Evolutionary conservation across 23 tunicate genomes (phyloP), one percentile per base, ranked within the genome.

Genomic region (Phallusia fumigata): DNA sequence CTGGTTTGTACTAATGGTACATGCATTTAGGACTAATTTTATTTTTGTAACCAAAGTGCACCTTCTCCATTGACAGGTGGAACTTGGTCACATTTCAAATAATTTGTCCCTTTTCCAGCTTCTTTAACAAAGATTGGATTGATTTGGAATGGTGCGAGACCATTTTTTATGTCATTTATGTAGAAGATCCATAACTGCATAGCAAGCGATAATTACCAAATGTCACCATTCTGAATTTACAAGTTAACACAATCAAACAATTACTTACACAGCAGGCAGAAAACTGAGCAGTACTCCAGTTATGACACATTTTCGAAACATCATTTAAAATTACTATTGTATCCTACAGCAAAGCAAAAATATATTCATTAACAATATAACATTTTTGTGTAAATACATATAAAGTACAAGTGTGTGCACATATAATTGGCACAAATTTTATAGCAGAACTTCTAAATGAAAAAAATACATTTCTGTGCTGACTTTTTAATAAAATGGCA

Each of bases 101-200:
- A 85, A 86, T 89, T 83, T 94, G 85, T 89, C 16, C 86, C 90
- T 12, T 45, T 45, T 13, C 77, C 64, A 18, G 82, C 18, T 24
- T 74, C 78, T 0, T 83, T 82, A 10, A 32, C 33, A 64, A 76
- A 94, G 0, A 34, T 44, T 21, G 75, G 83, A 76, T 87, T 79
- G n/a, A 94, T 94, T 83, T 94, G 90, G 50, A 94, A 94, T 11
- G 98, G 98, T 28, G 98, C 81, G 26, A 78, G 82, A 28, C 94
- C 94, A 83, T 94, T 94, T 65, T 53, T 65, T 19, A 84, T 32
- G 80, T 76, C 69, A 36, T 87, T 83, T 91, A 92, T 87, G 83
- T 87, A 92, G 0, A 76, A 33, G 32, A 92, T 92, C 97, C 97
- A 92, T 79, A 87, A 87, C 91, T 92, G 77, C 15, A 35, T 32